phyloP scores from a whole-genome alignment of 2,888 invertebrate species.

The Acholoe squamosa region DNA sequence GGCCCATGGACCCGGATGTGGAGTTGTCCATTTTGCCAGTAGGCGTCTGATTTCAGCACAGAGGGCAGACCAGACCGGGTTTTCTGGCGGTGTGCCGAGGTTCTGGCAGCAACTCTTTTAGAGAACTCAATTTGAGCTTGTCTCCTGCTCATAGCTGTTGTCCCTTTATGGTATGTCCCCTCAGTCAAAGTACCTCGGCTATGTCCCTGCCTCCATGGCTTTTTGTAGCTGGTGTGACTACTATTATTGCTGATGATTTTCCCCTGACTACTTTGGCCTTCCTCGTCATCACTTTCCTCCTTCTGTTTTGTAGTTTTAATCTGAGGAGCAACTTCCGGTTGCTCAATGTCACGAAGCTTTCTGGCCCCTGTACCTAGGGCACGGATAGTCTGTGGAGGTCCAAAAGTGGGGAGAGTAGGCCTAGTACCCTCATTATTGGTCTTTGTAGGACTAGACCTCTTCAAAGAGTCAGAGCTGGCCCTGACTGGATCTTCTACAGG shows the following conservation, averaged over 20 bases:
- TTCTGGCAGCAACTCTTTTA: neutral
- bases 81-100: neutral
- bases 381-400: neutral
- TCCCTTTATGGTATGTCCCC: neutral
- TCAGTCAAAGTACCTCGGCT: neutral
- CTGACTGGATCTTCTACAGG: neutral
- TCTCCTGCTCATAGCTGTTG: neutral
- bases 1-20: slow-evolving; percentile 36
- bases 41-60: slow-evolving; percentile 30
- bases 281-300: neutral
- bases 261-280: neutral
- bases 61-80: neutral
- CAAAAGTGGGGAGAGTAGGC: neutral
- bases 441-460: neutral
- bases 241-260: neutral
- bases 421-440: neutral
- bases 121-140: neutral
- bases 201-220: neutral
- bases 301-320: no score
- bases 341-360: neutral
- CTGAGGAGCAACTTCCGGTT: neutral
- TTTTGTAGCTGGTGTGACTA: neutral
- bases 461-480: neutral
- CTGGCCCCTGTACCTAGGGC: neutral
- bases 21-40: slow-evolving; percentile 49